These are phyloP conservation scores for Toxostoma redivivum DNA, from an alignment of 2,113 vertebrate genomes.

Conservation along the genomic window DNA sequence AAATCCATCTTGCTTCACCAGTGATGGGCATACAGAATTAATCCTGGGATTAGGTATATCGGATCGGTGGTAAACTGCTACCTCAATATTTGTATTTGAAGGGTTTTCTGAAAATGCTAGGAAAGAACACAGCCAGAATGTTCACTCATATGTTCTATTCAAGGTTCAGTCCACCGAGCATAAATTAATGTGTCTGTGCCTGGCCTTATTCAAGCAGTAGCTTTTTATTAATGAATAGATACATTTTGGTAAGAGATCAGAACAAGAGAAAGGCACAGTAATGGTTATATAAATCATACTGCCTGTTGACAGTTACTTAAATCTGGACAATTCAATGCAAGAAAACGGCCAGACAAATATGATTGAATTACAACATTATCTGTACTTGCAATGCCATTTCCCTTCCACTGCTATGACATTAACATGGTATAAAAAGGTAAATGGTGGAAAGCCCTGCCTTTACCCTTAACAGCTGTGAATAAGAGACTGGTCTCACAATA, in stretches of 20 bases:
- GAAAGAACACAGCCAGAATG: background rate
- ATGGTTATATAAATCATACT: background rate
- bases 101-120: background rate
- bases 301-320: background rate
- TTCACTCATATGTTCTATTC: background rate
- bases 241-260: background rate
- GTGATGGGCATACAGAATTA: slow-evolving; percentile 33
- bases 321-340: background rate
- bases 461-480: background rate
- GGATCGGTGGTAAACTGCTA: background rate
- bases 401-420: background rate
- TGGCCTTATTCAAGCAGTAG: background rate
- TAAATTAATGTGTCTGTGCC: background rate
- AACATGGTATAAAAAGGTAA: background rate
- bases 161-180: background rate
- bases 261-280: background rate
- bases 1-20: background rate
- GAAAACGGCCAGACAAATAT: background rate
- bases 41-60: slow-evolving; percentile 13
- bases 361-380: background rate
- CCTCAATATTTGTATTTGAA: background rate
- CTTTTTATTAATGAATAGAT: background rate
- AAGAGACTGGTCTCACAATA: background rate
- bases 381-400: slow-evolving; percentile 47
- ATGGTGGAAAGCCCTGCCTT: slow-evolving; percentile 24